phyloP scores from a whole-genome alignment of 2,113 vertebrate species.

The Triplophysa siluroides region DNA sequence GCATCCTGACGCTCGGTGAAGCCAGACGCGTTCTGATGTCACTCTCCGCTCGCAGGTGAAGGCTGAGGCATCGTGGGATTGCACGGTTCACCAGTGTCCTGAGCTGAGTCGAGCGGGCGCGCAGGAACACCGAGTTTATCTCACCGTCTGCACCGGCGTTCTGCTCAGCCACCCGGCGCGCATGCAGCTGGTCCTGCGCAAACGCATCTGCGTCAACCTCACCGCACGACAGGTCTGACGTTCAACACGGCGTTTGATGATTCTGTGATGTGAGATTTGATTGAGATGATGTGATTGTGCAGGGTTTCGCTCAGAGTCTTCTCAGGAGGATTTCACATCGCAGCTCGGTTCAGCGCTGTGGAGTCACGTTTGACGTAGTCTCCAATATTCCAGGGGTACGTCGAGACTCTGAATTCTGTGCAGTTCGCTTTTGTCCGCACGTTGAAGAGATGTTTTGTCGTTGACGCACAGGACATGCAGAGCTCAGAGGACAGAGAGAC shows the following conservation, averaged over 20 bases:
- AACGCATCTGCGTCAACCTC: constrained; percentile 90
- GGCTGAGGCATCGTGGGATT: constrained; percentile 95
- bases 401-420: not conserved
- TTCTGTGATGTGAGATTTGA: not conserved
- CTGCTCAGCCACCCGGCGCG: constrained; percentile 94
- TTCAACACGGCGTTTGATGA: not conserved
- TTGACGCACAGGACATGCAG: constrained; percentile 82
- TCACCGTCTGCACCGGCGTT: constrained; percentile 84
- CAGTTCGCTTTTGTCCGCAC: no score
- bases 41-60: constrained; percentile 77
- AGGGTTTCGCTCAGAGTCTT: constrained; percentile 96
- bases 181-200: constrained; percentile 91
- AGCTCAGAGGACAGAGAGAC: constrained; percentile 91
- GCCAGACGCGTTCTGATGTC: not conserved
- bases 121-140: constrained; percentile 86
- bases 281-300: constrained; percentile 22
- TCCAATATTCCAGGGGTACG: constrained; percentile 95
- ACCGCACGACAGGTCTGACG: constrained; percentile 81
- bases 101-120: constrained; percentile 87
- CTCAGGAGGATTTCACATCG: constrained; percentile 89
- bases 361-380: constrained; percentile 94
- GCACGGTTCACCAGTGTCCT: constrained; percentile 84
- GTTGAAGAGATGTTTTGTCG: not conserved
- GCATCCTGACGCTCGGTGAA: no score
- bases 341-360: constrained; percentile 88